These are phyloP conservation scores for Lepilemur septentrionalis DNA, from an alignment of 2,797 vertebrate species.

Conservation along the genomic window DNA sequence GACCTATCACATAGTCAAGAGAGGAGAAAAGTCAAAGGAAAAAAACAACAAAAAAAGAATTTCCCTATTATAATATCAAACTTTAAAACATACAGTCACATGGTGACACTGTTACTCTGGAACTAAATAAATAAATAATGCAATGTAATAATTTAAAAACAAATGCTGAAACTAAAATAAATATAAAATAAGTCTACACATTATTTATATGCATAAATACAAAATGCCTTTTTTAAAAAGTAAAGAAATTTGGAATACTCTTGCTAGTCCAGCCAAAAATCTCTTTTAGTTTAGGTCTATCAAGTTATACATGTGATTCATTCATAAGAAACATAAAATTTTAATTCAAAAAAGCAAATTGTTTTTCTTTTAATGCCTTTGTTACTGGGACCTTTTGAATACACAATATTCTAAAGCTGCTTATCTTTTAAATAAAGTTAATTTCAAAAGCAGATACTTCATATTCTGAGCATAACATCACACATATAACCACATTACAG, in stretches of 20 bases:
- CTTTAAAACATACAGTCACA: constrained; percentile 70
- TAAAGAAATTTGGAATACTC: constrained; percentile 63
- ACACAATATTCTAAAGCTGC: constrained; percentile 11
- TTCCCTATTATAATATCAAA: constrained; percentile 71
- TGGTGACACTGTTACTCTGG: constrained; percentile 1
- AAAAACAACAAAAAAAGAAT: constrained; percentile 65
- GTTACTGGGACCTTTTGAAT: neutral
- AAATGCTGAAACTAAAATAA: constrained; percentile 71
- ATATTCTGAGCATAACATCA: constrained; percentile 29
- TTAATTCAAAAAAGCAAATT: neutral
- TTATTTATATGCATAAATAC: constrained; percentile 55
- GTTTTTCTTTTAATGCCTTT: constrained; percentile 45
- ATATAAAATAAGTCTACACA: constrained; percentile 62
- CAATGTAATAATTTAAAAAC: constrained; percentile 74
- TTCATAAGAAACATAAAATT: constrained; percentile 61
- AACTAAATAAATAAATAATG: constrained; percentile 71
- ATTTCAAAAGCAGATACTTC: constrained; percentile 46
- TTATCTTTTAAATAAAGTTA: constrained; percentile 52
- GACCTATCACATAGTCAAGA: constrained; percentile 74
- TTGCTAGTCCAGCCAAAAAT: constrained; percentile 59
- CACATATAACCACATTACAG: neutral
- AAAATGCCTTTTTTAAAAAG: constrained; percentile 66
- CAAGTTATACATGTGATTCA: constrained; percentile 26
- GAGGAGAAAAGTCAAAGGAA: constrained; percentile 60
- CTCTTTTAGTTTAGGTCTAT: constrained; percentile 46